Evolutionary conservation across 1,140 invertebrate genomes (phyloP), one percentile per base, ranked within the genome.

Genomic region (Procambarus virginalis): DNA sequence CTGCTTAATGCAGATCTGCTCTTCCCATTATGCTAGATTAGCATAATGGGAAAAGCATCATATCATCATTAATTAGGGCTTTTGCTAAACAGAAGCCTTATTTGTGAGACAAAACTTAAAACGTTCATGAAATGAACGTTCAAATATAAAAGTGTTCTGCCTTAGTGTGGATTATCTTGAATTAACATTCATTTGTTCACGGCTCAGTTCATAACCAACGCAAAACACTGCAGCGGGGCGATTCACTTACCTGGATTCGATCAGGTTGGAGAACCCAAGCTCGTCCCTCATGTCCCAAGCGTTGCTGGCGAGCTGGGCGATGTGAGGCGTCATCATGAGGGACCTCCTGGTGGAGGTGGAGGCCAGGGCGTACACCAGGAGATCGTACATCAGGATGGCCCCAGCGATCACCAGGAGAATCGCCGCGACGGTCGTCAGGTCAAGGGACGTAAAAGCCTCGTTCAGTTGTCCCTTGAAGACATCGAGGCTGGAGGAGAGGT

Each of bases 231-330:
- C 34, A 34, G 34, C 34, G 34, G 34, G 34, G 34, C 34, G 17
- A 3, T 20, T 2, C 3, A 64, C 87, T 84, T 58, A 89, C 88
- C 88, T 83, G 34, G 80, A 89, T 17, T 89, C 88, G 75, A 89
- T 84, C 68, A 89, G 20, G 60, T 89, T 89, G 81, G 70, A 51
- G 73, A 89, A 77, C 34, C 81, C 81, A 14, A 89, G 34, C 2
- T 89, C 88, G n/a, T 89, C 88, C 81, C 81, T 89, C 88, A 78
- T 84, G 70, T 84, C 81, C 88, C 88, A 89, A 9, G 88, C 88
- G 51, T 78, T 84, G 73, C 55, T 68, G 46, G 81, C 88, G 51
- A 89, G 80, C 20, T 78, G 55, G 46, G 75, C 75, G 12, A 89
- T 55, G 34, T 78, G 17, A 58, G 88, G 88, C 55, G 88, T 84